A percentile compares a stretch with the other conserved stretches of the same genome.
phyloP scores from a whole-genome alignment of 2,888 invertebrate species.

The Acheta domesticus region DNA sequence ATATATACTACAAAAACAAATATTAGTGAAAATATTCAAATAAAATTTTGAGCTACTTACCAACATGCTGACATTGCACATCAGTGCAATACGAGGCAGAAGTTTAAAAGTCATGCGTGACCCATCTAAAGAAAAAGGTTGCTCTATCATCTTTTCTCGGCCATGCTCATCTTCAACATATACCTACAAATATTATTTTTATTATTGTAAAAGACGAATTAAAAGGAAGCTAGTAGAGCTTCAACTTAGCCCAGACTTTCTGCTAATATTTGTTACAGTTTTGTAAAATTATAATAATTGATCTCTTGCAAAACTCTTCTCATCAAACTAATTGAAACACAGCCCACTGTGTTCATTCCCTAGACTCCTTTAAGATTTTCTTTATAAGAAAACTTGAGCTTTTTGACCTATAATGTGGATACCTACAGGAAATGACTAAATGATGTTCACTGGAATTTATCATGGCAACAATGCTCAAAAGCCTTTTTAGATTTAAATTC shows the following conservation, averaged over 20 bases:
- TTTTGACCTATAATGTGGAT: too few species aligned
- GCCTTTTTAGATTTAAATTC: too few species aligned
- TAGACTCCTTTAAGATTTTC: too few species aligned
- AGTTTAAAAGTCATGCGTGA: conserved; percentile 63
- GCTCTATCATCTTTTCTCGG: conserved; percentile 56
- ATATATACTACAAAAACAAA: conserved; percentile 21
- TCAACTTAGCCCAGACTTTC: neutral
- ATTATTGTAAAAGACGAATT: conserved; percentile 22
- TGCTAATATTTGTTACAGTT: neutral
- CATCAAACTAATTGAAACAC: neutral
- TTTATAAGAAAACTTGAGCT: too few species aligned
- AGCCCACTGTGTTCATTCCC: too few species aligned
- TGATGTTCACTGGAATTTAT: too few species aligned
- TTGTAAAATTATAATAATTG: neutral
- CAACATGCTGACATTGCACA: conserved; percentile 69
- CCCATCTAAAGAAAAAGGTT: conserved; percentile 76
- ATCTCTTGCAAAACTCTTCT: neutral
- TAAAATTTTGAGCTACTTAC: conserved; percentile 55
- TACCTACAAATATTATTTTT: conserved; percentile 48
- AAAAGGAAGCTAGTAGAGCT: neutral
- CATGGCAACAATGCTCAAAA: too few species aligned
- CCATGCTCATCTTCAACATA: conserved; percentile 57
- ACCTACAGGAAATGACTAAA: too few species aligned
- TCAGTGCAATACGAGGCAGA: conserved; percentile 67
- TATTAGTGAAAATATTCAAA: conserved; percentile 21